Evolutionary conservation across 2,113 vertebrate genomes (phyloP).

Genomic region (Anoplopoma fimbria): DNA sequence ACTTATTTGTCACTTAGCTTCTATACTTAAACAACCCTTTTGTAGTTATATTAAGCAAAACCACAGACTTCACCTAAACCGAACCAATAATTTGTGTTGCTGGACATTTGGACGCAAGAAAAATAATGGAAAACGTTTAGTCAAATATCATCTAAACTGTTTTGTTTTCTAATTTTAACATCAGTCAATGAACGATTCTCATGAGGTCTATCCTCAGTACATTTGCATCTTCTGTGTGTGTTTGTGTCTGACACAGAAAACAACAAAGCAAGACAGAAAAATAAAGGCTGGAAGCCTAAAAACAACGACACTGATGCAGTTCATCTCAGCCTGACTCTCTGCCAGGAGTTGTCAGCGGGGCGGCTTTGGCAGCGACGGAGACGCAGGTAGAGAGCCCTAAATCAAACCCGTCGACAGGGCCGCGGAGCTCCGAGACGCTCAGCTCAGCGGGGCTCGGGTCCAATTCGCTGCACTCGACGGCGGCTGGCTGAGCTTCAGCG

Average conservation of each 20-base stretch:
- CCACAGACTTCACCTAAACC: too few species aligned
- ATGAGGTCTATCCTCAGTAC: too few species aligned
- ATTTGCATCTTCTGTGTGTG: background rate
- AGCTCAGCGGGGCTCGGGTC: conserved; percentile 9
- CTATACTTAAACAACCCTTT: too few species aligned
- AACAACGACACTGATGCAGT: too few species aligned
- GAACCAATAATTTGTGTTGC: too few species aligned
- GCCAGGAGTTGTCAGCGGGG: background rate
- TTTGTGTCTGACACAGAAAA: background rate
- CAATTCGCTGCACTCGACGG: background rate
- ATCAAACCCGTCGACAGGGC: conserved; percentile 14
- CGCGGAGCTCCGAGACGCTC: background rate
- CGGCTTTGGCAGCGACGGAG: background rate
- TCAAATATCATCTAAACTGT: too few species aligned
- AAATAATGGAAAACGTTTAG: too few species aligned
- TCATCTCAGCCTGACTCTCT: background rate
- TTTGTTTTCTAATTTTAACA: background rate
- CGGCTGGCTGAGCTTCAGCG: conserved; percentile 37
- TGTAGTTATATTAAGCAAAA: too few species aligned
- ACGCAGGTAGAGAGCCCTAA: conserved; percentile 7
- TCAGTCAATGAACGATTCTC: background rate
- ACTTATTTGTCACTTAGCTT: too few species aligned
- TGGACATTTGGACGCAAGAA: too few species aligned
- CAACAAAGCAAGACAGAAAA: background rate
- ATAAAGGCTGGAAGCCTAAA: background rate